Base-by-base conservation (phyloP, 2,113 vertebrate genomes). In the Siphamia tubifer region DNA sequence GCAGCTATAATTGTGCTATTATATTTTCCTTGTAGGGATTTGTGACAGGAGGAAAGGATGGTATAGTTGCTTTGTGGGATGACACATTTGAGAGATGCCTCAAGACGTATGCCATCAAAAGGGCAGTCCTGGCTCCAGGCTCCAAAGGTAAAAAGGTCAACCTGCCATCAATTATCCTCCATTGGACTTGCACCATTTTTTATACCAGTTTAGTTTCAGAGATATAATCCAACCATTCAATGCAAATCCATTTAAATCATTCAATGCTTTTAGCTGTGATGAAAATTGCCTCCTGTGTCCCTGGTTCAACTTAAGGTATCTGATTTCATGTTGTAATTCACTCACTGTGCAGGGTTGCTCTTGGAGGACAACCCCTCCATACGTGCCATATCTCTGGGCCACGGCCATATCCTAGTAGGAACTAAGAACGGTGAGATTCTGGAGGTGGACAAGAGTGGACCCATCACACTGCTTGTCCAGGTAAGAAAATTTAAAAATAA, bases 341-440 rank as follows among this genome's bases (percentile, higher is more conserved):
- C n/a, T 49, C 0, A 39, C 25, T 68, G 19, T 69, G 11, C 86
- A 99, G 98, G 98, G 87, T 92, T 99, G 73, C 95, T 99, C 38
- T 83, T 99, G 75, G 98, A 99, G 93, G 98, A 99, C 87, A 98
- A 99, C 83, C 98, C 98, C 39, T 99, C 98, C 62, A 97, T 99
- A 86, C 96, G 98, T 94, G 96, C 98, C 94, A 98, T 99, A 94
- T 97, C 98, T 0, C 90, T 99, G 81, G 98, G 97, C 83, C 97
- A 99, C 28, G 98, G 98, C 77, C 94, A 99, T 90, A 96, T 99
- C 83, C 93, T 99, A 57, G 96, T 98, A 79, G 97, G 98, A 49
- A 99, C 98, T 47, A 99, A 98, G 87, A 99, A 99, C 15, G 97
- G 98, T 12, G 98, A 99, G 92, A 99, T 99, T 89, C 45, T 99